Evolutionary conservation across 2,888 invertebrate genomes (phyloP), one percentile per base, ranked within the genome.

Genomic region (Pyrochroa serraticornis): DNA sequence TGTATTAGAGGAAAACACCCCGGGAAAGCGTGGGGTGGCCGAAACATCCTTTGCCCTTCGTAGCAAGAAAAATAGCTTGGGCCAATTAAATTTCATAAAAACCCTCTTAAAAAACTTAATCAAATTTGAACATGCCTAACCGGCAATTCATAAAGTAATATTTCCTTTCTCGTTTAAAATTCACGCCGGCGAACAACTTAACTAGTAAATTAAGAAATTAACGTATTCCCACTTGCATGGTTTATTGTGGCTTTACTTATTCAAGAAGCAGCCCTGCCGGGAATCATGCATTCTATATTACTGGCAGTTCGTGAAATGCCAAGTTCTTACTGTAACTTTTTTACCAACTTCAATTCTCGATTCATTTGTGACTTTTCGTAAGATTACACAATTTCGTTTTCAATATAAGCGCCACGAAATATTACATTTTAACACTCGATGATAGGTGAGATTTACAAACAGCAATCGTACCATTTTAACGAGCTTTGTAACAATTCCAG

Each of bases 131-230:
- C 70, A 73, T 73, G 74, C 77, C 73, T 68, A 72, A 67, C 71
- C 72, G 67, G 75, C 77, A 76, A 77, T 77, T 77, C 75, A 73
- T 72, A 71, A 75, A 74, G 75, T 74, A 71, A 76, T 76, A 76
- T 75, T 77, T 77, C 76, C 77, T 73, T 71, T 62, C 71, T 74
- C 73, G 75, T 78, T 66, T 68, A 69, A 72, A 73, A 78, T 78
- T 77, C 77, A 78, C 76, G 75, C 69, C 73, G 69, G 68, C 69
- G 75, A 75, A 75, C 76, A 77, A 78, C 76, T 78, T 77, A 76
- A 76, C 76, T 70, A 73, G 75, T 78, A 78, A 79, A 79, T 79
- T 79, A 78, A 78, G 78, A 79, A 79, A 79, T 79, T 79, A 79
- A 79, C 77, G 73, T 77, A 78, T 79, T 79, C 79, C 79, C 79